Evolutionary conservation across 35 echinoderm and acorn worm species (phyloP).

Genomic region (Ptychodera flava): DNA sequence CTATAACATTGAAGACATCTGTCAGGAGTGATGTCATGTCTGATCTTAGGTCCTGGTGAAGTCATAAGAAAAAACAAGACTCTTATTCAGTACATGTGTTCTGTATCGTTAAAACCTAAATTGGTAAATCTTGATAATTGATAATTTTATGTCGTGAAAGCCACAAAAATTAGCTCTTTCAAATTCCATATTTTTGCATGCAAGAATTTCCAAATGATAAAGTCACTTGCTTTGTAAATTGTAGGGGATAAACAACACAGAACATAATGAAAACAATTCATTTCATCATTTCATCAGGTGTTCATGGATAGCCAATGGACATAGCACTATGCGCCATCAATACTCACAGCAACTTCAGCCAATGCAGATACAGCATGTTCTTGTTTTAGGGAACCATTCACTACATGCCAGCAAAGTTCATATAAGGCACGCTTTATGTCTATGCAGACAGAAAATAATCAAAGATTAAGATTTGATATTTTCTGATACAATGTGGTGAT

Average conservation of each 20-base stretch:
- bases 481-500: too few species aligned
- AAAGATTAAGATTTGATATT: too few species aligned
- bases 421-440: slow-evolving; percentile 10
- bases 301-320: too few species aligned
- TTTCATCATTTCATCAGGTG: too few species aligned
- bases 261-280: too few species aligned
- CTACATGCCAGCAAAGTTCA: not conserved
- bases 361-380: slow-evolving; percentile 13
- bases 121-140: not conserved
- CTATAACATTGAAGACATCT: slow-evolving; percentile 81
- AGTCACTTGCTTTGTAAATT: too few species aligned
- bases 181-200: too few species aligned
- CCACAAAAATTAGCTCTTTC: too few species aligned
- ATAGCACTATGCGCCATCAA: too few species aligned
- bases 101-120: not conserved
- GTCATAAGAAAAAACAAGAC: not conserved
- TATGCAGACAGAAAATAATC: not conserved
- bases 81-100: not conserved
- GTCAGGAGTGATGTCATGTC: slow-evolving; percentile 59
- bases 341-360: not conserved
- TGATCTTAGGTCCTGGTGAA: slow-evolving; percentile 56
- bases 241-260: too few species aligned
- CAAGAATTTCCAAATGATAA: too few species aligned
- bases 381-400: not conserved
- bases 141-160: too few species aligned